Evolutionary conservation across 2,888 invertebrate species (phyloP), one percentile per base, ranked within the genome.

Genomic region (Lordiphosa andalusiaca): DNA sequence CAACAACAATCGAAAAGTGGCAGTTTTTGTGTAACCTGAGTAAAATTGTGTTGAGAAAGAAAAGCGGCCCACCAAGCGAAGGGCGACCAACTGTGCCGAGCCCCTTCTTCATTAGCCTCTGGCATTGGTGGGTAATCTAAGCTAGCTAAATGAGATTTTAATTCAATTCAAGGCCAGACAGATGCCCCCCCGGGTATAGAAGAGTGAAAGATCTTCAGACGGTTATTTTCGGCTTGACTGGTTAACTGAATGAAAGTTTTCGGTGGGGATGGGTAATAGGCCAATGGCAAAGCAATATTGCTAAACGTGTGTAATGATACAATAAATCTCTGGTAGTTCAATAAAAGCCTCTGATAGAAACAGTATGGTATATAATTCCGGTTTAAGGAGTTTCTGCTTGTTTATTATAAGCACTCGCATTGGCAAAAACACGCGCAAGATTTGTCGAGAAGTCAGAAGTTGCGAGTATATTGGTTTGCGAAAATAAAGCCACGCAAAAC

Each of bases 141-240:
- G 60, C 68, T 51, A 60, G 56, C 66, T 67, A 84, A 82, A 86
- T 84, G 71, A 72, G 65, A 77, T 80, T 84, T 86, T 87, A 87
- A 87, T 88, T 87, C 75, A 84, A 87, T 84, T 75, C 78, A 67
- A 69, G 63, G 60, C 60, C 69, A 80, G 80, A 63, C 63, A 33
- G 39, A 9, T n/a, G n/a, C n/a, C 50, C 44, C 49, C 49, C 40
- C 41, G 19, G 42, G 49, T 40, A 58, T n/a, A 66, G 23, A 42
- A 4, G 39, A 21, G 39, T 2, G n/a, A 23, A 6, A 40, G 19
- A 41, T 59, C 39, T 23, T 21, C 33, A 30, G 39, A 57, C 46
- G 62, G 49, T 49, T 50, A 38, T 63, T 56, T 40, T 37, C 19
- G 35, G 62, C 47, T 60, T 73, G 46, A 49, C 64, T 46, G 68